Base-by-base conservation (phyloP, 2,888 invertebrate species). In the Amaurobius ferox region DNA sequence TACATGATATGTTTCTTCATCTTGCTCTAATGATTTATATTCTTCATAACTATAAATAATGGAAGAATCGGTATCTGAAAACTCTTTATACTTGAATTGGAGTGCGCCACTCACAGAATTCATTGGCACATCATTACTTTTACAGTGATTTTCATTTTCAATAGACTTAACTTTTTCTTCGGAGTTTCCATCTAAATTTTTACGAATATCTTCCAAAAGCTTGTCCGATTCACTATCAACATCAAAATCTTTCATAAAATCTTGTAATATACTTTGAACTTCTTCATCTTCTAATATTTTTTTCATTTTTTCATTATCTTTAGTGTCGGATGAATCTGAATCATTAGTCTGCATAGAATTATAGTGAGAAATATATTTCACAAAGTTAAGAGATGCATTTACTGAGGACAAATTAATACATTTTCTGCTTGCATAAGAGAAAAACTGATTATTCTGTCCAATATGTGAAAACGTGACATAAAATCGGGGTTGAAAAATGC, bases 11-110 rank as follows among this genome's bases (percentile, higher is more conserved):
- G 30, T 29, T 13, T 11, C 0, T 35, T 79, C 68, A 19, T 71
- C 28, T 13, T 30, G 28, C 5, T 48, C 30, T 35, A 32, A 28
- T 13, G 28, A 9, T 16, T 30, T 40, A 11, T 35, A 28, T 29
- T 79, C 86, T 79, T 86, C 86, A 39, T 68, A 73, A 29, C 86
- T 86, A 29, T 30, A 64, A 35, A 86, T 86, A 19, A 74, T 48
- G 2, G 67, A 23, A 9, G 86, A 39, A 70, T 86, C 86, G 0
- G 68, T 26, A 23, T 86, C 86, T 19, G 61, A 29, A 48, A 86
- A 86, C 39, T 68, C 62, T 62, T 73, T 86, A 23, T 61, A 86
- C 39, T 62, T 70, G 9, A n/a, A 7, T 9, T 30, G 26, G 11
- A 26, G 28, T 23, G 11, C 23, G 28, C 29, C 23, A 13, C 55